These are phyloP conservation scores for Phylloscopus trochilus DNA, from an alignment of 2,113 vertebrate genomes.

Conservation along the genomic window DNA sequence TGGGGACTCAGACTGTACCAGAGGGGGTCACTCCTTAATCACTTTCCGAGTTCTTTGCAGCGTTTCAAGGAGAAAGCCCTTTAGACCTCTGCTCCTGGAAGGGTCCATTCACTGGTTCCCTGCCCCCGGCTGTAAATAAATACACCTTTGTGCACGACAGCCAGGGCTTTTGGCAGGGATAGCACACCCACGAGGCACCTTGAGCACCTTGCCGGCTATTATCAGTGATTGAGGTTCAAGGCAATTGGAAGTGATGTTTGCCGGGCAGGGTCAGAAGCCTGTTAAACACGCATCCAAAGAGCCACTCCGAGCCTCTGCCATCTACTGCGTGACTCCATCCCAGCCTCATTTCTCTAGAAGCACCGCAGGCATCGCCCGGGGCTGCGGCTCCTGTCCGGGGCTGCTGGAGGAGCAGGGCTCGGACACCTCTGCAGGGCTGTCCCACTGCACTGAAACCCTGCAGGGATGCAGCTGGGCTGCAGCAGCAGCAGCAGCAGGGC, in stretches of 20 bases:
- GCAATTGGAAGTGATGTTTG: not conserved
- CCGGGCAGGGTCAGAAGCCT: not conserved
- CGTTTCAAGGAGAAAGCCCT: not conserved
- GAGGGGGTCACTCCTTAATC: not conserved
- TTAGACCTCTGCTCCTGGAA: not conserved
- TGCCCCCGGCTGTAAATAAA: not conserved
- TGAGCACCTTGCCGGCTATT: not conserved
- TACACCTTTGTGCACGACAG: not conserved
- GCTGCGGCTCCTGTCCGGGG: not conserved
- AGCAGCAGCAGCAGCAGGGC: too few species aligned
- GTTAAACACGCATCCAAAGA: not conserved
- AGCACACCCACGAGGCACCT: not conserved
- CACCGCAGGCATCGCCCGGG: not conserved
- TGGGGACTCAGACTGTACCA: not conserved
- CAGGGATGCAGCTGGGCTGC: not conserved
- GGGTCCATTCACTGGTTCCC: accelerated
- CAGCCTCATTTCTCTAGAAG: accelerated
- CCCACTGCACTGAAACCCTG: too few species aligned
- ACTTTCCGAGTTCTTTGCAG: not conserved
- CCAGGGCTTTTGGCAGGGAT: not conserved
- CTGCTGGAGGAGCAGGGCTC: not conserved
- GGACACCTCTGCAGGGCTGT: not conserved
- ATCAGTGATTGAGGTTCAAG: not conserved
- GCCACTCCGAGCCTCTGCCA: not conserved
- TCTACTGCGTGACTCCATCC: not conserved